These are phyloP conservation scores for Maconellicoccus hirsutus DNA, from an alignment of 1,140 invertebrate genomes.

Conservation along the genomic window DNA sequence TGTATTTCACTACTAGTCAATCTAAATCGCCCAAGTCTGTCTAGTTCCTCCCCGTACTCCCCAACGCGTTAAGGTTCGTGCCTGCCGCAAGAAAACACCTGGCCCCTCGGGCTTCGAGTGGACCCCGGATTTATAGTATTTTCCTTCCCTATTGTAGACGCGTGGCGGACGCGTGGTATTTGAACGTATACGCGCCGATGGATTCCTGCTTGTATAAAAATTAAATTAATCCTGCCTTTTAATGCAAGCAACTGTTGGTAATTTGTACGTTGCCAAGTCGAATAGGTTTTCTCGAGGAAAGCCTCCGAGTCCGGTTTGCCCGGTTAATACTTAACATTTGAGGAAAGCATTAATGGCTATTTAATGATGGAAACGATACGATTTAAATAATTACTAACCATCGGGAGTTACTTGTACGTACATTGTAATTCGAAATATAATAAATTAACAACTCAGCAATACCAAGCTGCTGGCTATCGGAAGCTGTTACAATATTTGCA, in stretches of 20 bases:
- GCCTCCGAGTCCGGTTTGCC: no score
- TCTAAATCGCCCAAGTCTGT: constrained; percentile 20
- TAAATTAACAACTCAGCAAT: background rate
- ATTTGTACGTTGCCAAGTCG: no score
- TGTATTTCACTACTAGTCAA: constrained; percentile 19
- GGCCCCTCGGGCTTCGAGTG: constrained; percentile 15
- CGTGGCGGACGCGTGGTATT: constrained; percentile 18
- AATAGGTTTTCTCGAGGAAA: no score
- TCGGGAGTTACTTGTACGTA: background rate
- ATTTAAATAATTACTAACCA: background rate
- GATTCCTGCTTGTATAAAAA: background rate
- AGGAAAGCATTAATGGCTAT: background rate
- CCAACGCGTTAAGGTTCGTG: background rate
- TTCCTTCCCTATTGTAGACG: constrained; percentile 15
- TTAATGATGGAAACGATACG: background rate
- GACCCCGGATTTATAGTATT: constrained; percentile 12
- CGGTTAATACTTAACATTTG: no score
- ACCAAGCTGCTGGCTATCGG: background rate
- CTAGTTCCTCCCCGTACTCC: background rate
- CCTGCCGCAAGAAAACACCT: constrained; percentile 17
- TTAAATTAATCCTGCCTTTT: background rate
- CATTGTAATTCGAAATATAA: background rate
- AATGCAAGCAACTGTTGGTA: background rate
- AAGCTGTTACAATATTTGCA: background rate
- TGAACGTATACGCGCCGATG: background rate